Base-by-base conservation (phyloP, 2,888 invertebrate genomes). In the Limnephilus auricula region DNA sequence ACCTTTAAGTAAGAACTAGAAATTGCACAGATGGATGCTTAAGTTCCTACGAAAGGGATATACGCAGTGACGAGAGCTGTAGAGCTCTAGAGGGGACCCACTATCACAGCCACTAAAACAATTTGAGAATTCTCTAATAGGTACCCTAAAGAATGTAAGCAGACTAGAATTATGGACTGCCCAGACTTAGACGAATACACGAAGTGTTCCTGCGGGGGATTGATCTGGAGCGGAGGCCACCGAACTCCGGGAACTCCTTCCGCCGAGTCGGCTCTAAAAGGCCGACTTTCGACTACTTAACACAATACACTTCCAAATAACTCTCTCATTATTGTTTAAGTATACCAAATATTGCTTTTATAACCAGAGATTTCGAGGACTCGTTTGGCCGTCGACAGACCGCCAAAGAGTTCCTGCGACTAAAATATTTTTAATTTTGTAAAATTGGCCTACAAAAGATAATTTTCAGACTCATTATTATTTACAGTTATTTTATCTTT, bases 381-480 rank as follows among this genome's bases (percentile, higher is more conserved):
- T 85, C 85, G 34, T 25, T 40, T 45, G 25, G 85, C 40, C 85
- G 12, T 85, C 85, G 40, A 85, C 34, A 37, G 25, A 85, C 37
- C 15, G n/a, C 34, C 34, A 85, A n/a, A 40, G 40, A 40, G 34
- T 85, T 18, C 40, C 85, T 37, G 18, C 40, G 37, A 34, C 40
- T 40, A 91, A 89, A 78, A 89, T 90, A 83, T 92, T 90, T 90
- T 92, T 84, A 86, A 83, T 90, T 95, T 96, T 96, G 96, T 96
- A 96, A 96, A 96, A 95, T 95, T 96, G 95, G 95, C 95, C 96
- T 96, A 96, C 96, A 96, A 96, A 96, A 96, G 96, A 96, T 96
- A 96, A 93, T 93, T 85, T 93, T 96, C 96, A 96, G 95, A 95
- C 96, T 95, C 95, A 95, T 96, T 95, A 95, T 95, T 95, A 95